Base-by-base conservation (phyloP, 2,113 vertebrate genomes). In the Eulemur rufifrons region DNA sequence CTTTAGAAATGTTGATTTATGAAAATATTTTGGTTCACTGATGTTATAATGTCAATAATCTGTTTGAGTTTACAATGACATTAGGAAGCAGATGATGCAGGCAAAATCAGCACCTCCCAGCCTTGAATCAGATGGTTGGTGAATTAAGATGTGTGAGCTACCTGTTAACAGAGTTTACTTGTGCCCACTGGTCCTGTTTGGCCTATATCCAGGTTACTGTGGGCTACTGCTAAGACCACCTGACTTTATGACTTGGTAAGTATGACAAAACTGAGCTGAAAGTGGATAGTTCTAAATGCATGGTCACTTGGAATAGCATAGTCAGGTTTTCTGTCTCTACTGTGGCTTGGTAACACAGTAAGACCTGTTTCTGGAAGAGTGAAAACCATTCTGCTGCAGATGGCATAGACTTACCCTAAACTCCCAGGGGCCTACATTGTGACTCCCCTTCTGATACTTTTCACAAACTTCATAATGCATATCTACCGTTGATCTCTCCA, bases 31-130 rank as follows among this genome's bases (percentile, higher is more conserved):
- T 93, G 73, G 11, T 81, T 8, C 39, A 77, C 12, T 93, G 39
- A 63, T 63, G 6, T 66, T 95, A 56, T 56, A 56, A 56, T 56
- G 88, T 64, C 74, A 92, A 95, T 34, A 94, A 56, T 68, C 77
- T 96, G 1, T 81, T 95, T 97, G 84, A 93, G 59, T 96, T 96
- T 86, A 84, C 68, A 86, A 29, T 64, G 80, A 13, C 17, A 89
- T 95, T 39, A n/a, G 89, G 61, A 96, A 93, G 47, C 17, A 95
- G 91, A 91, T 73, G 90, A 93, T 39, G 23, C 27, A 37, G 17
- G 42, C 8, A 86, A 97, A 95, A 37, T 54, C 27, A 7, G 13
- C 94, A 34, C 9, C 45, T 96, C 15, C 13, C 50, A 13, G 0
- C n/a, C 85, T 83, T 47, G 88, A 89, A 94, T 4, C 89, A 20